phyloP scores from a whole-genome alignment of 2,888 invertebrate genomes.

The Trissonchulus latispiculum region DNA sequence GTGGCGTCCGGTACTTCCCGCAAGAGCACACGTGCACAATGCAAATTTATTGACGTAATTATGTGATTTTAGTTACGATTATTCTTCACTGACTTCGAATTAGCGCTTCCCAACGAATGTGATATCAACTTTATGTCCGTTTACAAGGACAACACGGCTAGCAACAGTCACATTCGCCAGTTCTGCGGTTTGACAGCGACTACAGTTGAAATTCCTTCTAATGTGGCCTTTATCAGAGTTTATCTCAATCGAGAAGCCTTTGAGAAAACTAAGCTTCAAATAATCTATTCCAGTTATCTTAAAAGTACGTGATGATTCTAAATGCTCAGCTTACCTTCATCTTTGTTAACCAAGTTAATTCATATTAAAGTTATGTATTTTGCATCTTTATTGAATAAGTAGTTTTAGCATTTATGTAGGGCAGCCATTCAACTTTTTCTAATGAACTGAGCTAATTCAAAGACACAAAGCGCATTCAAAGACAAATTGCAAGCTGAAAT shows the following conservation, averaged over 20 bases:
- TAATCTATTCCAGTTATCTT: constrained; percentile 30
- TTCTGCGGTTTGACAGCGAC: constrained; percentile 33
- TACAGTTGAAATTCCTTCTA: constrained; percentile 29
- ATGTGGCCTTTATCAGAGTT: constrained; percentile 29
- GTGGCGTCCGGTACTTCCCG: too few relatives aligned
- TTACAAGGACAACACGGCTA: constrained; percentile 32
- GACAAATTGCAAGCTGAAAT: too few relatives aligned
- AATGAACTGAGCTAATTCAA: too few relatives aligned
- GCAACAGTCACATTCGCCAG: constrained; percentile 23
- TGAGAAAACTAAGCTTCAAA: constrained; percentile 27
- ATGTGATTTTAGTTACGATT: constrained; percentile 31
- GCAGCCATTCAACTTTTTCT: too few relatives aligned
- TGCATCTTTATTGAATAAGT: too few relatives aligned
- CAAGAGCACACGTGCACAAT: too few relatives aligned
- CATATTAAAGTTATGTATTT: too few relatives aligned
- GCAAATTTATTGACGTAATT: too few relatives aligned
- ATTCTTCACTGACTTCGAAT: constrained; percentile 34
- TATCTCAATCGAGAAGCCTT: constrained; percentile 25
- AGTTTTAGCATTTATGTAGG: too few relatives aligned
- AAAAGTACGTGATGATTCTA: constrained; percentile 29
- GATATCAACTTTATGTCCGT: constrained; percentile 38
- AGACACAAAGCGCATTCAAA: too few relatives aligned
- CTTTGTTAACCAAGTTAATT: too few relatives aligned
- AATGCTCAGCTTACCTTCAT: too few relatives aligned
- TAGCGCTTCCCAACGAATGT: constrained; percentile 39